phyloP scores from a whole-genome alignment of 2,797 vertebrate species.

The Lemur catta region DNA sequence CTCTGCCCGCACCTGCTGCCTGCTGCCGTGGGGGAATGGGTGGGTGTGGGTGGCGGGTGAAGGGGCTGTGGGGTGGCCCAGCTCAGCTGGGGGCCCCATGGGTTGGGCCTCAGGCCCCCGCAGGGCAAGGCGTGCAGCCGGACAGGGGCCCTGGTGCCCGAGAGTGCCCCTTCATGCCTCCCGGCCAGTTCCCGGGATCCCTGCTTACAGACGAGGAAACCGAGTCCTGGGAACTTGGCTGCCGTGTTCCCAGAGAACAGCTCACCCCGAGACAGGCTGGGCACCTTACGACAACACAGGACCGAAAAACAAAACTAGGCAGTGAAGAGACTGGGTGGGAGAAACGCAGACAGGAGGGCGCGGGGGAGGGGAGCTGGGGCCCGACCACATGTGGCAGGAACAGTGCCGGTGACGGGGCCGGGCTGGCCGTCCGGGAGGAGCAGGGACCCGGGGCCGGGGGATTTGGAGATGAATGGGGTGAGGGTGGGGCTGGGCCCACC shows the following conservation, averaged over 20 bases:
- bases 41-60: fast-evolving
- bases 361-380: neutral
- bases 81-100: neutral
- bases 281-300: too few species aligned
- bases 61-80: neutral
- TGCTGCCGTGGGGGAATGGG: fast-evolving
- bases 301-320: fast-evolving
- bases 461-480: neutral
- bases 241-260: fast-evolving
- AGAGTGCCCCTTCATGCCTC: fast-evolving
- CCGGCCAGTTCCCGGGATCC: too few species aligned
- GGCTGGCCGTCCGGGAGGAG: too few species aligned
- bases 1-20: neutral
- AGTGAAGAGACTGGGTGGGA: too few species aligned
- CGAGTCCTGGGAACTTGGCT: fast-evolving
- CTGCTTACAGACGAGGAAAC: fast-evolving
- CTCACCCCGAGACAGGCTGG: neutral
- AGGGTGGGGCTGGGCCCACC: too few species aligned
- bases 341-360: neutral
- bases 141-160: fast-evolving
- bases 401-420: too few species aligned
- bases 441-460: neutral
- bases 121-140: neutral
- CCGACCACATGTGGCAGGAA: too few species aligned
- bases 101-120: neutral